phyloP scores from a whole-genome alignment of 2,113 vertebrate genomes.

The Tapirus terrestris region DNA sequence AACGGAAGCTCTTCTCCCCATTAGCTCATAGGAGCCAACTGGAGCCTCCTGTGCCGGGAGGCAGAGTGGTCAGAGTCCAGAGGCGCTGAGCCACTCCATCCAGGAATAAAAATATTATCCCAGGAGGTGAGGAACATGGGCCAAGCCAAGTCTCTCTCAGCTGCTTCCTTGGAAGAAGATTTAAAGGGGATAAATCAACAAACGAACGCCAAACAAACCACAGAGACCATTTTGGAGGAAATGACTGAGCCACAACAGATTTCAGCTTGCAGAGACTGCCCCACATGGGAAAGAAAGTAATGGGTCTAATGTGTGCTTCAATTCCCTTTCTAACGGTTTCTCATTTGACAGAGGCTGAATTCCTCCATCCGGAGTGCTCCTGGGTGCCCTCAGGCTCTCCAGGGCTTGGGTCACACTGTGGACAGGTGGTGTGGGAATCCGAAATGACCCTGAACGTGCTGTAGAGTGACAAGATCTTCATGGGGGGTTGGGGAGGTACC shows the following conservation, averaged over 20 bases:
- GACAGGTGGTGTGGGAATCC: background rate
- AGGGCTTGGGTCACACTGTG: background rate
- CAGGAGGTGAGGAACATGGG: conserved; percentile 73
- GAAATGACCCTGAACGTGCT: background rate
- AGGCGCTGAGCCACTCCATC: conserved; percentile 69
- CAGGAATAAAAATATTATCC: conserved; percentile 79
- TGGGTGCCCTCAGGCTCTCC: background rate
- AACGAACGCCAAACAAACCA: conserved; percentile 37
- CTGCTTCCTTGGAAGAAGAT: conserved; percentile 78
- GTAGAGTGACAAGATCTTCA: background rate
- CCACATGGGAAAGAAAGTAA: background rate
- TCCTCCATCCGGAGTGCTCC: background rate
- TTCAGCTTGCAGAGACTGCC: conserved; percentile 40
- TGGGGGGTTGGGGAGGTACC: background rate
- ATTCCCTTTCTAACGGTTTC: background rate
- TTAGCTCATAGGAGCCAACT: background rate
- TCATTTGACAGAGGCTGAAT: background rate
- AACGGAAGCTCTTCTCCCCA: background rate
- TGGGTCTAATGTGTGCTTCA: background rate
- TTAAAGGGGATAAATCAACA: conserved; percentile 83
- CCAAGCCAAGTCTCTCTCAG: conserved; percentile 73
- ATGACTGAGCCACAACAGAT: conserved; percentile 49
- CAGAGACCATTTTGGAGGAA: conserved; percentile 70
- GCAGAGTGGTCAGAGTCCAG: conserved; percentile 63
- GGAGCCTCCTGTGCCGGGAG: conserved; percentile 25